Evolutionary conservation across 2,113 vertebrate genomes (phyloP).

Genomic region (Ageneiosus marmoratus): DNA sequence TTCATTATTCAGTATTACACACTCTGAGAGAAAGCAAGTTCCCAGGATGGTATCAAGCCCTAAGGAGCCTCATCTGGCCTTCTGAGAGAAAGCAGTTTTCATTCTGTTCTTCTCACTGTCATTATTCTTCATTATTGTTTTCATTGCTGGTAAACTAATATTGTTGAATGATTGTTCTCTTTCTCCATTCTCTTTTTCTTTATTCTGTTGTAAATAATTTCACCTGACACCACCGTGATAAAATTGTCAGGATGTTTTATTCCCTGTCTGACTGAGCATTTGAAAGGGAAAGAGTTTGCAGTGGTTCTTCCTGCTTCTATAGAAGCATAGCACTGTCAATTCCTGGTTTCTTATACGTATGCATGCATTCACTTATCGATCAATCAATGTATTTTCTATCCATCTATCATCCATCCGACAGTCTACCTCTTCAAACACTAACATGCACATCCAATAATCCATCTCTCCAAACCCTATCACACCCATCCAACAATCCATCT

Average conservation of each 20-base stretch:
- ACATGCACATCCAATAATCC: too few relatives aligned
- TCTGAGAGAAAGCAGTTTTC: slow-evolving; percentile 41
- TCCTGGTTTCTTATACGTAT: neutral
- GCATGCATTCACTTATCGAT: neutral
- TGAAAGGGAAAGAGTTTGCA: neutral
- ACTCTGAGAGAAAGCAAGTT: slow-evolving; percentile 24
- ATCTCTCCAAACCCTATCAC: too few relatives aligned
- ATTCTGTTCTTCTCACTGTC: slow-evolving; percentile 27
- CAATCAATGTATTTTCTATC: neutral
- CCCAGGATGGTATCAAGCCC: slow-evolving; percentile 27
- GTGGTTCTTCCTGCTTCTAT: neutral
- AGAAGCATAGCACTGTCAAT: neutral
- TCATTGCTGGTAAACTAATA: slow-evolving; percentile 32
- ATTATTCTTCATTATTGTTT: slow-evolving; percentile 36
- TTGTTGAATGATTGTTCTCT: neutral
- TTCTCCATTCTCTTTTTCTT: slow-evolving; percentile 43
- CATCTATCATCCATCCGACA: neutral
- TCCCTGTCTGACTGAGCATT: neutral
- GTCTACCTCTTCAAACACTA: too few relatives aligned
- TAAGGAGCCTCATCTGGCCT: slow-evolving; percentile 46
- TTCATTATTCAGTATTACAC: slow-evolving; percentile 45
- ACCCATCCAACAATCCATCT: too few relatives aligned
- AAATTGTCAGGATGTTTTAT: neutral
- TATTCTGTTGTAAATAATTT: neutral
- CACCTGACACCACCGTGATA: neutral